Base-by-base conservation (phyloP, 30 jellyfish, hydroid and myxozoan species). In the Nemopilema nomurai region DNA sequence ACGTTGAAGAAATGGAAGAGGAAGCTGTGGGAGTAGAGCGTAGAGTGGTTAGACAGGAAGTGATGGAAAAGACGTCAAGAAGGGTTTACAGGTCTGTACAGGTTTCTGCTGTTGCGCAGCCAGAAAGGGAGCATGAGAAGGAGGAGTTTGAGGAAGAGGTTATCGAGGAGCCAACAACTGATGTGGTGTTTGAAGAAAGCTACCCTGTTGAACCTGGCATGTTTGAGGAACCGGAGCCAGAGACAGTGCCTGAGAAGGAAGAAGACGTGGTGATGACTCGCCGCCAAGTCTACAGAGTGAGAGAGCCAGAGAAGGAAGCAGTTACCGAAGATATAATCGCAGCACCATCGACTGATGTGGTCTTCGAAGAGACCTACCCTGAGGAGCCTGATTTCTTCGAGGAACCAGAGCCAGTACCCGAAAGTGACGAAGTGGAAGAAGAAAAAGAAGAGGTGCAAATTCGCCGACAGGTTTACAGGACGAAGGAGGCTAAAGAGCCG, bases 141-240 rank as follows among this genome's bases (percentile, higher is more conserved):
- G 87, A 50, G 80, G 84, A 66, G 51, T 78, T 57, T 6, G 92
- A 25, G 74, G 86, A 92, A 41, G 90, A 69, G 51, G 92, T 75
- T 73, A 73, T 90, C 16, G 92, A 65, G 29, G 96, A 90, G 65
- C 96, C 87, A 25, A 79, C 87, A n/a, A 18, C 51, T 53, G 86
- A 76, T 57, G 76, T 76, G 66, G 64, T 50, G n/a, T 53, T 76
- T 28, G 86, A 50, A 76, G 86, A 76, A 62, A 28, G 63, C n/a
- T 51, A 51, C 67, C 86, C 86, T 18, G 70, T 28, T 23, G 86
- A 76, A 19, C 74, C 51, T 16, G 83, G 49, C 50, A 20, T 33
- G 67, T 74, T 51, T 21, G 90, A 65, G 50, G 94, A 85, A 50
- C 88, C 88, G 16, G 84, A 74, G 76, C 89, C 65, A 30, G 94